Evolutionary conservation across 1,140 invertebrate genomes (phyloP), one percentile per base, ranked within the genome.

Genomic region (Araneus ventricosus): DNA sequence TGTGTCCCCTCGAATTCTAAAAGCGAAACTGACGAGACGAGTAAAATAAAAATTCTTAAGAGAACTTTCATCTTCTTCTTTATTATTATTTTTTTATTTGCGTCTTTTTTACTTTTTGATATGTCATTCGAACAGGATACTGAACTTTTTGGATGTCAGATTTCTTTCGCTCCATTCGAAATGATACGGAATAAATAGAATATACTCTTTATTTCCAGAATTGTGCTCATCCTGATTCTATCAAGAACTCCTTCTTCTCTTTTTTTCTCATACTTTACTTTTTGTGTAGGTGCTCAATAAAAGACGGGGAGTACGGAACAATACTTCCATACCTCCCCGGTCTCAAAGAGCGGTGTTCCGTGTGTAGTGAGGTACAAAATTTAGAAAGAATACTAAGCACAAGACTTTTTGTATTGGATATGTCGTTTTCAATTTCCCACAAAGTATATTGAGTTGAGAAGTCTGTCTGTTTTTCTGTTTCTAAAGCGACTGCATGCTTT

Each of bases 81-180:
- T 30, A 4, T 30, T n/a, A 14, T 70, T 17, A 34, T 5, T 34
- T 30, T 20, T 75, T 30, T 63, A 59, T 59, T 59, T 22, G 24
- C 17, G n/a, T 67, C 14, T 30, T 5, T 17, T 75, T 37, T n/a
- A 87, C 85, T 84, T 84, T 57, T 45, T 84, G 82, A 84, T 41
- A 52, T 84, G 85, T 87, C 85, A 87, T 67, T 87, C 85, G 85
- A 87, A 6, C 24, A 84, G 59, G 57, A 87, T 87, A 87, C 57
- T 63, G 34, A 87, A 87, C 85, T 87, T 63, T 52, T 30, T 17
- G 45, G 34, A 87, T 87, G 85, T 87, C 85, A 87, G 34, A 87
- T 87, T 87, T 87, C 52, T 87, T 87, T 87, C 45, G 63, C 22
- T 63, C 22, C 59, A 37, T 39, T 37, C 52, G 82, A 87, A 87